Evolutionary conservation across 2,113 vertebrate species (phyloP).

Genomic region (Pituophis catenifer): DNA sequence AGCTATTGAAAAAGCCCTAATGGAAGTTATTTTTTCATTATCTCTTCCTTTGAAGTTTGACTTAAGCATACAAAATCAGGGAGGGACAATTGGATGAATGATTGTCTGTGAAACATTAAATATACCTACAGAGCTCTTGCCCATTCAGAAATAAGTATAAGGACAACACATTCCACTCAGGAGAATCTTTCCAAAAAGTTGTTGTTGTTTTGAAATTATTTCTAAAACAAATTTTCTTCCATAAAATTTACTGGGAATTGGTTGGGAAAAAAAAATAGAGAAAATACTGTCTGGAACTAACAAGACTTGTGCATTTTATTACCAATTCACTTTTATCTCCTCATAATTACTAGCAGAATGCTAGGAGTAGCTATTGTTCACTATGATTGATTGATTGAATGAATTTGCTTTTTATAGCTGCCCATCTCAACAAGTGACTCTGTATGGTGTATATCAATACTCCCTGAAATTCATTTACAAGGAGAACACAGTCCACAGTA

Average conservation of each 20-base stretch:
- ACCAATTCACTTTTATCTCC: neutral
- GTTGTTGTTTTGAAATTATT: neutral
- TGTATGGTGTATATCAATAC: neutral
- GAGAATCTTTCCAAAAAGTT: neutral
- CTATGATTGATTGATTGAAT: neutral
- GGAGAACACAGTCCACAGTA: neutral
- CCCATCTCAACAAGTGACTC: too few relatives aligned
- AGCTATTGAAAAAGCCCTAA: neutral
- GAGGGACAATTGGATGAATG: neutral
- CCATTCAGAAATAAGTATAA: neutral
- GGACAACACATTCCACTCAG: neutral
- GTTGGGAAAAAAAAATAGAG: too few relatives aligned
- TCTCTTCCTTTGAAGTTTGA: neutral
- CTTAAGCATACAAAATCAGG: neutral
- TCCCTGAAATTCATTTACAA: neutral
- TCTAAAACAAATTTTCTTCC: neutral
- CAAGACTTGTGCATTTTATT: neutral
- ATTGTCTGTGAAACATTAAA: neutral
- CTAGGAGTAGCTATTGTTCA: neutral
- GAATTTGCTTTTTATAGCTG: too few relatives aligned
- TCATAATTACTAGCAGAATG: neutral
- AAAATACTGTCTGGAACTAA: neutral
- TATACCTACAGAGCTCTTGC: neutral
- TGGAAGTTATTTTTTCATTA: neutral
- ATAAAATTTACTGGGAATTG: neutral